phyloP scores from a whole-genome alignment of 2,888 invertebrate species.

The Trichogramma dendrolimi region DNA sequence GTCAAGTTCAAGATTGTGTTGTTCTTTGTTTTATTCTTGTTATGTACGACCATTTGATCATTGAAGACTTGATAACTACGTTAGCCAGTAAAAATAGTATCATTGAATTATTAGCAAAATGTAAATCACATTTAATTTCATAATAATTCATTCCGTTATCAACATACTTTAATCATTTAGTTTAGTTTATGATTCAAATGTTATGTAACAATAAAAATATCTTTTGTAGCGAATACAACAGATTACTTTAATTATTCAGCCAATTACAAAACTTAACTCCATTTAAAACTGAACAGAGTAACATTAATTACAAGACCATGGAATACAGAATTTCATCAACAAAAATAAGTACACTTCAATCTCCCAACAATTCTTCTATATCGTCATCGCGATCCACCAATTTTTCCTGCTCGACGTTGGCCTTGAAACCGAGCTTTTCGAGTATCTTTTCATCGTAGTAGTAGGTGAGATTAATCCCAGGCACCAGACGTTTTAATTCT shows the following conservation, averaged over 20 bases:
- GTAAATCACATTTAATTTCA: not conserved
- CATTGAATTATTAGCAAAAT: not conserved
- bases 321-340: too few relatives aligned
- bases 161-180: not conserved
- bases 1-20: too few relatives aligned
- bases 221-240: not conserved
- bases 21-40: not conserved
- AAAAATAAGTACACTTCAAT: slow-evolving; percentile 31
- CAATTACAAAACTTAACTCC: too few relatives aligned
- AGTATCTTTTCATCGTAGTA: slow-evolving; percentile 45
- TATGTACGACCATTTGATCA: too few relatives aligned
- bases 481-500: slow-evolving; percentile 46
- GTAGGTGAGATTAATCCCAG: slow-evolving; percentile 47
- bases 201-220: too few relatives aligned
- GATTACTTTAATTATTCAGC: too few relatives aligned
- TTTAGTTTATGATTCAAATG: too few relatives aligned
- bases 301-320: too few relatives aligned
- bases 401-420: slow-evolving; percentile 41
- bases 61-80: not conserved
- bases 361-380: slow-evolving; percentile 48
- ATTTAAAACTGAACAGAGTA: too few relatives aligned
- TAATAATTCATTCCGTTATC: slow-evolving; percentile 15
- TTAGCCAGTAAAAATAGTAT: not conserved
- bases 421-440: slow-evolving; percentile 46
- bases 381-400: slow-evolving; percentile 47